Evolutionary conservation across 2,113 vertebrate genomes (phyloP).

Genomic region (Hymenochirus boettgeri): DNA sequence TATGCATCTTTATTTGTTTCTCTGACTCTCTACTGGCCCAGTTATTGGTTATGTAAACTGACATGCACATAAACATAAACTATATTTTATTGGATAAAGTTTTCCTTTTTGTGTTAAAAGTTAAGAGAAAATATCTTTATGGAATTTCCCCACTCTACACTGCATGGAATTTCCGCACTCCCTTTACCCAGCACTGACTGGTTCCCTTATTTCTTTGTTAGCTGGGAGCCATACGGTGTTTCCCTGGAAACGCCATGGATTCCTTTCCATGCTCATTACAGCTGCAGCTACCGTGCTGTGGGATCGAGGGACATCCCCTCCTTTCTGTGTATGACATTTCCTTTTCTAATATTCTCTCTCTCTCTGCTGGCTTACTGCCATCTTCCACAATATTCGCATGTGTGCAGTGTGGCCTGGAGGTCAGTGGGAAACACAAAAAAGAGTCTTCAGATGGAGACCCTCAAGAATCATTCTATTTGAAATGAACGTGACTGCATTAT

Average conservation of each 20-base stretch:
- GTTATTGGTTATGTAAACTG: no score
- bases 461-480: not conserved
- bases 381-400: slow-evolving; percentile 10
- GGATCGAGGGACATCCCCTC: slow-evolving; percentile 22
- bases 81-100: no score
- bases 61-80: no score
- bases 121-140: slow-evolving; percentile 1
- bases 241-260: slow-evolving; percentile 41
- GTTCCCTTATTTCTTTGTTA: slow-evolving; percentile 17
- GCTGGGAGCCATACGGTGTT: slow-evolving; percentile 35
- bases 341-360: slow-evolving; percentile 12
- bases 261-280: slow-evolving; percentile 31
- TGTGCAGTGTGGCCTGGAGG: slow-evolving; percentile 4
- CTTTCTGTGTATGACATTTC: slow-evolving; percentile 21
- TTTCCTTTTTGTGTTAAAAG: no score
- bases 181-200: slow-evolving; percentile 8
- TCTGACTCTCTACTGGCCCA: no score
- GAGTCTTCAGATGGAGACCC: not conserved
- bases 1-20: no score
- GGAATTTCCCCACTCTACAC: slow-evolving; percentile 28
- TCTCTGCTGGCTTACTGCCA: slow-evolving; percentile 25
- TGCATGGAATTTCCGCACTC: slow-evolving; percentile 21
- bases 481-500: no score
- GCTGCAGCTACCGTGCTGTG: slow-evolving; percentile 19
- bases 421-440: slow-evolving; percentile 14